These are phyloP conservation scores for Nothura maculosa DNA, from an alignment of 2,797 vertebrate species.

Conservation along the genomic window DNA sequence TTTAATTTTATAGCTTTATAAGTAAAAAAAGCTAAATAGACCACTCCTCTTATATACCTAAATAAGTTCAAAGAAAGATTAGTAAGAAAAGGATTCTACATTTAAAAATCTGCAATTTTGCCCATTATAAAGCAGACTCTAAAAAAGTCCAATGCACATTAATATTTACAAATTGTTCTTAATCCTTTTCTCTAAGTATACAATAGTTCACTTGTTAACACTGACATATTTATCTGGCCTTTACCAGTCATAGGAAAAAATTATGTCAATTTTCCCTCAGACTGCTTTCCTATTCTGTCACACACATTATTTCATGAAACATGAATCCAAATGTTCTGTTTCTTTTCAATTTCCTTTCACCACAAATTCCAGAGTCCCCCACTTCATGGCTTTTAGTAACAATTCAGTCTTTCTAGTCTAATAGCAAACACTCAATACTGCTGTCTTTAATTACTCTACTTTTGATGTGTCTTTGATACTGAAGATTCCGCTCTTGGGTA, in stretches of 20 bases:
- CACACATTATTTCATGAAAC: slow-evolving; percentile 92
- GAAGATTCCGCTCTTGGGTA: slow-evolving; percentile 75
- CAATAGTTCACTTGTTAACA: slow-evolving; percentile 87
- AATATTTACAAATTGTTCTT: slow-evolving; percentile 79
- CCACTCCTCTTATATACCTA: not conserved
- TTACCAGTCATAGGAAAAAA: slow-evolving; percentile 83
- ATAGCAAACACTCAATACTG: slow-evolving; percentile 80
- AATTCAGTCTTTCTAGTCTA: slow-evolving; percentile 85
- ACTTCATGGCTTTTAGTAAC: slow-evolving; percentile 80
- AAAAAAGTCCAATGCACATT: slow-evolving; percentile 53
- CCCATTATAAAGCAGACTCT: not conserved
- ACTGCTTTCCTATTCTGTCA: slow-evolving; percentile 86
- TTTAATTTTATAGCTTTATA: slow-evolving; percentile 8
- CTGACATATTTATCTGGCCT: slow-evolving; percentile 87
- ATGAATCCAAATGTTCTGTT: slow-evolving; percentile 88
- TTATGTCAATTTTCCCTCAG: slow-evolving; percentile 86
- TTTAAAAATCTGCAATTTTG: slow-evolving; percentile 7
- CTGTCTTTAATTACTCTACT: slow-evolving; percentile 84
- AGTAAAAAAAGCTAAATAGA: slow-evolving; percentile 12
- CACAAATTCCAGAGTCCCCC: slow-evolving; percentile 83
- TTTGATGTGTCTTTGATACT: slow-evolving; percentile 76
- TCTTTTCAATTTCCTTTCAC: slow-evolving; percentile 92
- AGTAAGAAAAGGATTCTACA: not conserved
- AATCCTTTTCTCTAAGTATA: slow-evolving; percentile 65
- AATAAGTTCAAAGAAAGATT: not conserved